These are phyloP conservation scores for Andrena hattorfiana DNA, from an alignment of 2,888 invertebrate species.

Conservation along the genomic window DNA sequence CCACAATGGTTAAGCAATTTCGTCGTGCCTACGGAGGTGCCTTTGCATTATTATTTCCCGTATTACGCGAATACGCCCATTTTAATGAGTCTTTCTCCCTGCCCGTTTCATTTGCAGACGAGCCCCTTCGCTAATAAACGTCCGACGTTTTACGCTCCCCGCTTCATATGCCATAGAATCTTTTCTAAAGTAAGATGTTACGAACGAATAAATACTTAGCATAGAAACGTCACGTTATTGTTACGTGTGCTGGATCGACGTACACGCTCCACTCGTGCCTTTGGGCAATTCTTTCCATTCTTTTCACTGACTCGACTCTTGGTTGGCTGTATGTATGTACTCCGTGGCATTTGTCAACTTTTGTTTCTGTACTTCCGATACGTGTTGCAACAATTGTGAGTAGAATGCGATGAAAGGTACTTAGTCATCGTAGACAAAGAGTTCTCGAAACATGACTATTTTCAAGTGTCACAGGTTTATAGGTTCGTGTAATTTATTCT, in stretches of 20 bases:
- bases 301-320: no score
- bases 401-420: no score
- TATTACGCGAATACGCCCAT: constrained; percentile 29
- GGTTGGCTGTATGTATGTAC: no score
- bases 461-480: no score
- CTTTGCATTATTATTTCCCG: constrained; percentile 46
- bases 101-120: constrained; percentile 5
- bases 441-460: no score
- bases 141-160: background rate
- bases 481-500: no score
- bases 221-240: background rate
- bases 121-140: constrained; percentile 38
- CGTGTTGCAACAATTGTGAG: no score
- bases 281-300: no score
- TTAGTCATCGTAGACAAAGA: no score
- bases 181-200: background rate
- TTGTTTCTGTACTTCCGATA: no score
- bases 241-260: background rate
- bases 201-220: constrained; percentile 7
- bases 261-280: no score
- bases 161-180: background rate
- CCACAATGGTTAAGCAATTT: constrained; percentile 57
- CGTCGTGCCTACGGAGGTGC: background rate
- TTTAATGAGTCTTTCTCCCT: constrained; percentile 34
- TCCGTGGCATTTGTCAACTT: no score